Base-by-base conservation (phyloP, 2,888 invertebrate genomes). In the Tetranychus piercei region DNA sequence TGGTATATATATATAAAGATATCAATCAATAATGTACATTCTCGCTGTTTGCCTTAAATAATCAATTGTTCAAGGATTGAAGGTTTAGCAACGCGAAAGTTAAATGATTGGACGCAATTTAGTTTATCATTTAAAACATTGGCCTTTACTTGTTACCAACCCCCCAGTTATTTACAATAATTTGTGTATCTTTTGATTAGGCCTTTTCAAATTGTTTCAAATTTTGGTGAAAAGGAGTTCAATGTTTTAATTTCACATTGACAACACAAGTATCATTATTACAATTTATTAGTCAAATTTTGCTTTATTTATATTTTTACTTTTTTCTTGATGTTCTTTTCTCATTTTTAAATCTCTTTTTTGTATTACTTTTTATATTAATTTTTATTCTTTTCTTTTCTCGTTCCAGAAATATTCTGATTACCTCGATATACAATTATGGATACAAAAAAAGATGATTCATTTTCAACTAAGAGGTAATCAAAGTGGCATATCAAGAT, bases 71-170 rank as follows among this genome's bases (percentile, higher is more conserved):
- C 34, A 34, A 34, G 2, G 34, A 34, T 34, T 34, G 34, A 5
- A n/a, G n/a, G n/a, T n/a, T n/a, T n/a, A n/a, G n/a, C n/a, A n/a
- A 34, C 55, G 55, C 55, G 55, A 55, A 55, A 15, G 9, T 55
- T 9, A 55, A 55, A 55, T 55, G 15, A 55, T 55, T 55, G 55
- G 15, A 55, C 11, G 7, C 55, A 55, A 55, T 9, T 15, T 9
- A 55, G 15, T 55, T 55, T 55, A 55, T 55, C 15, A 55, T 55
- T 55, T 55, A 55, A 55, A 55, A 15, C 55, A 55, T 55, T 15
- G 55, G 55, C 55, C 55, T 55, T 55, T 55, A 55, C 55, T 55
- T 55, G 55, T 55, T 55, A 55, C 55, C 55, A 55, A 55, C 55
- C 55, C 55, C 55, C 55, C 55, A 55, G 9, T 15, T 55, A 55